Evolutionary conservation across 2,888 invertebrate genomes (phyloP).

Genomic region (Meteorus cinctellus): DNA sequence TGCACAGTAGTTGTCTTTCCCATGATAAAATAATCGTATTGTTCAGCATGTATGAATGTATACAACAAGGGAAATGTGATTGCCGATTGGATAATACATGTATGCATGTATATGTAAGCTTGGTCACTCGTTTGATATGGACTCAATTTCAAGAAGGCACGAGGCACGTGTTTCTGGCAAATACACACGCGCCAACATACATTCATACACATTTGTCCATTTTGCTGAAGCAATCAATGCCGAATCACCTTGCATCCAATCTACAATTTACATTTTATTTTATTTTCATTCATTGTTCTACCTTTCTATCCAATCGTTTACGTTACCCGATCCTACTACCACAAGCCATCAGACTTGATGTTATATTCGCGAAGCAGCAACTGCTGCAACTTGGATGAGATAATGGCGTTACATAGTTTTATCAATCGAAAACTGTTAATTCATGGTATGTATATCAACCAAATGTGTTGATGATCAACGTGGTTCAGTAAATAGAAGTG

Average conservation of each 20-base stretch:
- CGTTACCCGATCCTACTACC: too few species aligned
- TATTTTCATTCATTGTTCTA: slow-evolving; percentile 3
- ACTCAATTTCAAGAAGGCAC: slow-evolving; percentile 6
- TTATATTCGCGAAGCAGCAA: background rate
- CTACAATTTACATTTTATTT: background rate
- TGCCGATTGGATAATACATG: slow-evolving; percentile 44
- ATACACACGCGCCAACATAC: background rate
- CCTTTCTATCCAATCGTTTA: background rate
- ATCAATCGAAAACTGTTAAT: background rate
- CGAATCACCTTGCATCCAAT: background rate
- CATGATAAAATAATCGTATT: slow-evolving; percentile 62
- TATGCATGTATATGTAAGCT: background rate
- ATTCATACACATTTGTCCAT: background rate
- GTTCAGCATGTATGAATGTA: slow-evolving; percentile 60
- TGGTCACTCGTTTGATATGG: slow-evolving; percentile 10
- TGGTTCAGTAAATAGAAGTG: slow-evolving; percentile 36
- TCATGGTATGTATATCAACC: background rate
- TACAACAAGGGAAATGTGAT: slow-evolving; percentile 63
- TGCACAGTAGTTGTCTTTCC: slow-evolving; percentile 9
- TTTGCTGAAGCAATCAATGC: background rate
- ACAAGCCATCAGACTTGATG: slow-evolving; percentile 35
- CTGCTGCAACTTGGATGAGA: background rate
- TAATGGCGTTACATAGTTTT: background rate
- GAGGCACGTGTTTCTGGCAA: slow-evolving; percentile 4
- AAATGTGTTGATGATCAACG: slow-evolving; percentile 24